Base-by-base conservation (phyloP, 2,888 invertebrate genomes). In the Trachelus tabidus region DNA sequence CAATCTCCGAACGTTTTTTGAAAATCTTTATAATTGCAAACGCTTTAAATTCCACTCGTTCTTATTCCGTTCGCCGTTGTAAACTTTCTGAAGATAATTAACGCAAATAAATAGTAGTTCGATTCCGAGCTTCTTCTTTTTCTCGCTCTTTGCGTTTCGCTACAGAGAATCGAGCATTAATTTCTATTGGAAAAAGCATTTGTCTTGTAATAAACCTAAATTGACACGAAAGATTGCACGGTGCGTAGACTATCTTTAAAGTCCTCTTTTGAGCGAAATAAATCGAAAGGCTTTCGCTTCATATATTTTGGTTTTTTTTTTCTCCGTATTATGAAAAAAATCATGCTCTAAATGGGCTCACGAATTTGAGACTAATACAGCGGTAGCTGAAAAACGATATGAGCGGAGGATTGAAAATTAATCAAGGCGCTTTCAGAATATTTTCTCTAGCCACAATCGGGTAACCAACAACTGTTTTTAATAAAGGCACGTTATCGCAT, bases 51-150 rank as follows among this genome's bases (percentile, higher is more conserved):
- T 23, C 9, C 9, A 56, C 9, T 23, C 2, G 9, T 56, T 23
- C 31, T 71, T 12, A 71, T 31, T 71, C 30, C n/a, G 33, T 73
- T 74, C 37, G 37, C 15, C 35, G 34, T 68, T 71, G 71, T 77
- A 77, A 82, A 78, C 74, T 79, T 79, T 33, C 37, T 9, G 12
- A 71, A 68, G 80, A 76, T 83, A 83, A 84, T 84, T 84, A 84
- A 84, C 81, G 79, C 75, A 81, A 82, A 81, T 82, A 80, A 80
- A 81, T 83, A 82, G 76, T 79, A 69, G 71, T 68, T 31, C 34
- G 73, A 77, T 31, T 71, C 69, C 56, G 69, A 30, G 37, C 23
- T 30, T 31, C 15, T 34, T 74, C 31, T 33, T 12, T 30, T 34
- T 73, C 69, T n/a, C 35, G 12, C 37, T 73, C 15, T 76, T 34